Evolutionary conservation across 2,797 vertebrate genomes (phyloP).

Genomic region (Apodemus agrarius): DNA sequence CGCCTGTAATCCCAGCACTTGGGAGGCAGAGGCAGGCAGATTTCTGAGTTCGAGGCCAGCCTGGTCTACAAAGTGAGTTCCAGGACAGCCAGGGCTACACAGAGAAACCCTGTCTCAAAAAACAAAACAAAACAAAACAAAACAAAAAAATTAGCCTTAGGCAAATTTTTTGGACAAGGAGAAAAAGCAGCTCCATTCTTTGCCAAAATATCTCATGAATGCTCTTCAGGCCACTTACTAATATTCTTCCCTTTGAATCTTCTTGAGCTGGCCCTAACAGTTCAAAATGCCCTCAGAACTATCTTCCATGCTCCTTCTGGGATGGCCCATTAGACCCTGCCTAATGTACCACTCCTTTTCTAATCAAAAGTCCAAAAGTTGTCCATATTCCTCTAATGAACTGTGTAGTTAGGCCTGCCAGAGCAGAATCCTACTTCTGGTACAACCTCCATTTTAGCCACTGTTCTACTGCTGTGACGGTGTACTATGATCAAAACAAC

Average conservation of each 20-base stretch:
- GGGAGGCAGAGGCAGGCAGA: too few species aligned
- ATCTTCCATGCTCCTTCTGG: background rate
- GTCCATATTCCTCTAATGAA: background rate
- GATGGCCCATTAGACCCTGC: background rate
- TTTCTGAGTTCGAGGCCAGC: too few species aligned
- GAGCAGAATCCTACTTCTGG: background rate
- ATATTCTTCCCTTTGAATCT: background rate
- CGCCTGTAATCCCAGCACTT: too few species aligned
- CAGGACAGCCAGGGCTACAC: too few species aligned
- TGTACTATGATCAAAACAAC: background rate
- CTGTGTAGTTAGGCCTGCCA: background rate
- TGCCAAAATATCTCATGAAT: background rate
- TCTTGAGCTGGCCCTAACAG: background rate
- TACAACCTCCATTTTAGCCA: background rate
- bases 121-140: too few species aligned
- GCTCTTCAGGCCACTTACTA: background rate
- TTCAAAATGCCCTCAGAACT: background rate
- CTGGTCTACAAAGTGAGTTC: too few species aligned
- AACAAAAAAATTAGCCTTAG: too few species aligned
- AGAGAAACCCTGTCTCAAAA: too few species aligned
- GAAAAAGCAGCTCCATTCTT: background rate
- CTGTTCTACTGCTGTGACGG: background rate
- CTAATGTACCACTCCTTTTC: background rate
- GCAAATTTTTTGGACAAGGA: background rate
- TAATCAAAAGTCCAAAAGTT: background rate